These are phyloP conservation scores for Gibbula magus DNA, from an alignment of 2,888 invertebrate species.

Conservation along the genomic window DNA sequence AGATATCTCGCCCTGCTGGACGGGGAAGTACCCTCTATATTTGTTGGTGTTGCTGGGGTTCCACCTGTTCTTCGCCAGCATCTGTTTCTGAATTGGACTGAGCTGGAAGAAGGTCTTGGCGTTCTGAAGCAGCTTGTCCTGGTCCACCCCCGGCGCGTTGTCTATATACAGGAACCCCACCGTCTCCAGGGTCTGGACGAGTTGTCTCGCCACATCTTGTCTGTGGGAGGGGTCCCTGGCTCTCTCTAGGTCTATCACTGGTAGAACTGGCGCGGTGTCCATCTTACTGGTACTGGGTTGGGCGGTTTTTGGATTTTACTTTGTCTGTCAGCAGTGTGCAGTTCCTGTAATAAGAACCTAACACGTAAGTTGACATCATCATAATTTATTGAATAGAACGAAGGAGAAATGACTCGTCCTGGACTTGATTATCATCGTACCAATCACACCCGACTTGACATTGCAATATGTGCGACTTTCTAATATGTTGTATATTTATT, in stretches of 20 bases:
- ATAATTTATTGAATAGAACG: too few species aligned
- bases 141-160: conserved; percentile 51
- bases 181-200: conserved; percentile 54
- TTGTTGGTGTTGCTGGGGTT: conserved; percentile 48
- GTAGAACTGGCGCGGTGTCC: conserved; percentile 30
- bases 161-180: conserved; percentile 58
- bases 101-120: conserved; percentile 54
- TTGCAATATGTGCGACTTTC: too few species aligned
- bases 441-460: too few species aligned
- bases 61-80: conserved; percentile 47
- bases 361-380: too few species aligned
- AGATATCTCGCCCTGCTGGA: conserved; percentile 49
- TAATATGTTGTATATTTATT: too few species aligned
- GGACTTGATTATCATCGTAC: too few species aligned
- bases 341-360: too few species aligned
- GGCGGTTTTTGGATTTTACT: neutral
- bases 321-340: too few species aligned
- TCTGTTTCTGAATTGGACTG: conserved; percentile 43
- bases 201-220: conserved; percentile 41
- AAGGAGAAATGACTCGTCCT: too few species aligned
- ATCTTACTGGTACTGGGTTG: neutral
- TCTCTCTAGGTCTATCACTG: conserved; percentile 51
- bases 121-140: conserved; percentile 42
- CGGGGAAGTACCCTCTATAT: conserved; percentile 60
- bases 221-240: conserved; percentile 41